Evolutionary conservation across 2,113 vertebrate genomes (phyloP).

Genomic region (Daphoenositta chrysoptera): DNA sequence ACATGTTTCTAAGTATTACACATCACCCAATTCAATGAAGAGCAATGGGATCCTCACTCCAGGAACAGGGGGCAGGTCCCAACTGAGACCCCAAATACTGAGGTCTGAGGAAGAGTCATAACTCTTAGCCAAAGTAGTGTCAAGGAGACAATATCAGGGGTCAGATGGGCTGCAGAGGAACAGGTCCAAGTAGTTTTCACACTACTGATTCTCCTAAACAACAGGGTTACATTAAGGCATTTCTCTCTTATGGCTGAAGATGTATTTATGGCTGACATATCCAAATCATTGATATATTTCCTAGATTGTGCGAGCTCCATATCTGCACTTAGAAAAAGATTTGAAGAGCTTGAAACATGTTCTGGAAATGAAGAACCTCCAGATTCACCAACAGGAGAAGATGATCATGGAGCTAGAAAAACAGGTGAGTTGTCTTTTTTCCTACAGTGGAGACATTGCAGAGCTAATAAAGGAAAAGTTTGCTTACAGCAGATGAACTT

Average conservation of each 20-base stretch:
- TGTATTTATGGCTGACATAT: not conserved
- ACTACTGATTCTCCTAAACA: not conserved
- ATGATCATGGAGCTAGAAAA: slow-evolving; percentile 93
- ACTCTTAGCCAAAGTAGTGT: not conserved
- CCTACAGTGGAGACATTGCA: not conserved
- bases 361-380: slow-evolving; percentile 95
- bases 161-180: not conserved
- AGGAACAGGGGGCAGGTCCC: not conserved
- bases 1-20: not conserved
- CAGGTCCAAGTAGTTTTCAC: not conserved
- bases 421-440: slow-evolving; percentile 77
- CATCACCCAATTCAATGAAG: accelerated
- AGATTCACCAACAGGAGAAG: slow-evolving; percentile 93
- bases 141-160: not conserved
- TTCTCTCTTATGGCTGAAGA: not conserved
- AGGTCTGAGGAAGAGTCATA: not conserved
- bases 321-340: slow-evolving; percentile 94
- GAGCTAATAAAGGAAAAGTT: not conserved
- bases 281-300: not conserved
- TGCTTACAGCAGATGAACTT: not conserved
- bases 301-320: slow-evolving; percentile 88
- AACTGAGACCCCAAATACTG: not conserved
- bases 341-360: slow-evolving; percentile 92
- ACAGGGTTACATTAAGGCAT: not conserved
- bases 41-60: not conserved